Evolutionary conservation across 2,113 vertebrate genomes (phyloP), one percentile per base, ranked within the genome.

Genomic region (Bambusicola thoracicus): DNA sequence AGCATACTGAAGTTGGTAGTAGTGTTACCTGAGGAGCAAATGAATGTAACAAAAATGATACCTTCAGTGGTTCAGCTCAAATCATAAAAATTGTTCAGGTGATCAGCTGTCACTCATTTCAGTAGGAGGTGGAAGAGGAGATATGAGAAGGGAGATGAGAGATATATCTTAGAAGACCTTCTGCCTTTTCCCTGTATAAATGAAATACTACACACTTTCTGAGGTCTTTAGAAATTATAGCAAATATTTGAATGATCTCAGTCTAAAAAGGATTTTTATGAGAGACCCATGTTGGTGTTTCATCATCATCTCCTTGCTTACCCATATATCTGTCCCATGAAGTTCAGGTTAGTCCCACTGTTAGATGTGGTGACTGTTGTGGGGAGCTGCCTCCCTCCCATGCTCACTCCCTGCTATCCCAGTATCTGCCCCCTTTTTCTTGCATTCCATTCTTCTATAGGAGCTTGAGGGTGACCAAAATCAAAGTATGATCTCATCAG

Each of bases 401-500:
- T 1, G 1, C 24, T 77, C 74, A 61, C 34, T 61, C 7, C 32
- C 7, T 68, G 20, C 46, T 8, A 3, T 22, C 11, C 43, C 66
- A 40, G 6, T 49, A 53, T 38, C 34, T 48, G 18, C 46, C 56
- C 8, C 32, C 11, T 85, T 78, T 8, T 10, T 4, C 10, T 72
- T 40, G 44, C 9, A 16, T 12, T 58, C 8, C 8, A 3, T 51
- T 85, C 82, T 86, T 75, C n/a, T n/a, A 2, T 13, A 56, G 27
- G 13, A 72, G 22, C 1, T 1, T 15, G 20, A 76, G 44, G 1
- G 4, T 84, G 27, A 8, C 24, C 1, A 2, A 51, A 24, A 22
- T 27, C 49, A 21, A 70, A 34, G 6, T 63, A 8, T 19, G 41
- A 22, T 58, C 44, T 82, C 27, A 61, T 4, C 17, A 48, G 15